These are phyloP conservation scores for Rhinella marina DNA, from an alignment of 2,797 vertebrate genomes.

Conservation along the genomic window DNA sequence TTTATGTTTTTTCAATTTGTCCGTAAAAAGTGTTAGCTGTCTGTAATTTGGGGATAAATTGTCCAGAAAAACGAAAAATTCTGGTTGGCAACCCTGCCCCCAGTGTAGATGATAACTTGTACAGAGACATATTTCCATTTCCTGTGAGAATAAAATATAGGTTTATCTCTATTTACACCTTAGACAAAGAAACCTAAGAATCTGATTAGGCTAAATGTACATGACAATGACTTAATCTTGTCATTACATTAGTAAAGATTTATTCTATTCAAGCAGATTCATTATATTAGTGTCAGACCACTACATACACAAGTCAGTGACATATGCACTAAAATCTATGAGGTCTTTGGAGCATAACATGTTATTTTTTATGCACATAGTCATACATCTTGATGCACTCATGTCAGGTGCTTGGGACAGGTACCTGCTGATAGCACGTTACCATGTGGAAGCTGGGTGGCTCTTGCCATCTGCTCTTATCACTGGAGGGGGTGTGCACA, in stretches of 20 bases:
- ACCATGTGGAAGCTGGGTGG: constrained; percentile 34
- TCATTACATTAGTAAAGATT: constrained; percentile 20
- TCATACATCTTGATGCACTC: not conserved
- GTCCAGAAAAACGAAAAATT: no score
- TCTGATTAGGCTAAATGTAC: not conserved
- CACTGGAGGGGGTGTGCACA: constrained; percentile 39
- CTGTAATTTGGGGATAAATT: no score
- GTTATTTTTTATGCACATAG: not conserved
- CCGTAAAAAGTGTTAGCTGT: no score
- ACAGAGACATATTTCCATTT: not conserved
- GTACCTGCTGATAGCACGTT: constrained; percentile 41
- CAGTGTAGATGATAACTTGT: not conserved
- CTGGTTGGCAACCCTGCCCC: no score
- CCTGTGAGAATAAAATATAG: not conserved
- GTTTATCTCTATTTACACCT: not conserved
- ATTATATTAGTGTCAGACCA: not conserved
- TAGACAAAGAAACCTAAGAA: not conserved
- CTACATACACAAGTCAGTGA: not conserved
- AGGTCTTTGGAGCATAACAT: not conserved
- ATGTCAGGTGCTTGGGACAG: constrained; percentile 14
- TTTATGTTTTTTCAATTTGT: no score
- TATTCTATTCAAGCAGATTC: not conserved
- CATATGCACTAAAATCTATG: not conserved
- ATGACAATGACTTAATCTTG: constrained; percentile 20
- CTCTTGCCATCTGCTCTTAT: constrained; percentile 56